These are phyloP conservation scores for Prionailurus viverrinus DNA, from an alignment of 2,113 vertebrate species.

Conservation along the genomic window DNA sequence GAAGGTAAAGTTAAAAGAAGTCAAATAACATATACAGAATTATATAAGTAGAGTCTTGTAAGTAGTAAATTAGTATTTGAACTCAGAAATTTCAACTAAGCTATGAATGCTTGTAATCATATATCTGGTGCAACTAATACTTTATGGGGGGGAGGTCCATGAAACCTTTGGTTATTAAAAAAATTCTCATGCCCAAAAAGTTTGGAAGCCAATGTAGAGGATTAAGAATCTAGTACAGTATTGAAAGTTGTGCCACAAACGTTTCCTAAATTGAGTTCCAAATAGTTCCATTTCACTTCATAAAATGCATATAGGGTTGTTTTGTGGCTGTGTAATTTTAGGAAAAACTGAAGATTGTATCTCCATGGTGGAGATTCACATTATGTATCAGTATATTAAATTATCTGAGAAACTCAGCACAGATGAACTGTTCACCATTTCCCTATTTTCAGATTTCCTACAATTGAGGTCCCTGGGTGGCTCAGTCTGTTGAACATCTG, in stretches of 20 bases:
- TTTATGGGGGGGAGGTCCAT: not conserved
- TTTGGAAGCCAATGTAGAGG: not conserved
- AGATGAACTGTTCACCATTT: not conserved
- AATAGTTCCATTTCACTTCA: not conserved
- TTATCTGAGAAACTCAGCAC: not conserved
- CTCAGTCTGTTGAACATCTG: too few relatives aligned
- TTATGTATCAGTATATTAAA: not conserved
- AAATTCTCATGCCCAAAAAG: not conserved
- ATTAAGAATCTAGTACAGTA: not conserved
- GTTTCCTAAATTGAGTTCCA: not conserved
- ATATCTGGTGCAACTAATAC: not conserved
- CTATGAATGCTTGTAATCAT: not conserved
- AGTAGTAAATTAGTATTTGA: not conserved
- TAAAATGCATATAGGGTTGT: not conserved
- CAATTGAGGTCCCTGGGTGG: too few relatives aligned
- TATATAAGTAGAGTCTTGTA: not conserved
- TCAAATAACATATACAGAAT: not conserved
- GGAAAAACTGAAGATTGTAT: not conserved
- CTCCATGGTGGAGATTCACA: not conserved
- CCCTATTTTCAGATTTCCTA: not conserved
- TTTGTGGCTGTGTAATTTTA: not conserved
- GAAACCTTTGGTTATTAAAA: not conserved
- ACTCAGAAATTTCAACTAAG: not conserved
- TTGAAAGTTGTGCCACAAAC: not conserved
- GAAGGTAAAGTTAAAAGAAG: not conserved